These are phyloP conservation scores for Laothoe populi DNA, from an alignment of 2,888 invertebrate genomes.

Conservation along the genomic window DNA sequence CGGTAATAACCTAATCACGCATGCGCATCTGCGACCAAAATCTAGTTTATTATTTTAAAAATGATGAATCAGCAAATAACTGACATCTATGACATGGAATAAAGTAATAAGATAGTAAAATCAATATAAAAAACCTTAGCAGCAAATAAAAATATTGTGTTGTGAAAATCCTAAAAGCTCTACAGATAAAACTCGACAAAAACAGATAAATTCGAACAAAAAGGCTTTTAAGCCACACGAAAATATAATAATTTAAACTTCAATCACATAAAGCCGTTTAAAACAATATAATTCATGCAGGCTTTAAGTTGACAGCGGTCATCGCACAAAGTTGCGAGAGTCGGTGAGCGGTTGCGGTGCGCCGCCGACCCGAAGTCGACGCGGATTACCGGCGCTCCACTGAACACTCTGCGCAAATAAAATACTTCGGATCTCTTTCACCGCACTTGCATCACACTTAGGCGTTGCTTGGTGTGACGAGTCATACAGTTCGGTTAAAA, in stretches of 20 bases:
- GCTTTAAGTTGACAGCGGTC: slow-evolving; percentile 54
- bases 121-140: neutral
- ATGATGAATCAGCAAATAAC: too few species aligned
- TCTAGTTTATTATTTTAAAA: too few species aligned
- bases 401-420: slow-evolving; percentile 32
- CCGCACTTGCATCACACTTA: slow-evolving; percentile 13
- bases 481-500: too few species aligned
- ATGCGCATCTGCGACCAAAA: too few species aligned
- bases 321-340: slow-evolving; percentile 53
- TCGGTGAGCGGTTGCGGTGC: slow-evolving; percentile 57
- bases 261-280: slow-evolving; percentile 37
- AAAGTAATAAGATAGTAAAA: neutral
- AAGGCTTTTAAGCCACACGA: neutral
- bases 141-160: neutral
- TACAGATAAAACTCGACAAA: neutral
- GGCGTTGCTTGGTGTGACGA: neutral
- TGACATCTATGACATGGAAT: neutral
- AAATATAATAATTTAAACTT: slow-evolving; percentile 9
- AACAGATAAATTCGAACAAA: neutral
- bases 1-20: too few species aligned
- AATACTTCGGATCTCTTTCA: slow-evolving; percentile 27
- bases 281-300: slow-evolving; percentile 52
- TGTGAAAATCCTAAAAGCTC: neutral
- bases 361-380: slow-evolving; percentile 54
- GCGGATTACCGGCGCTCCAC: slow-evolving; percentile 54